phyloP scores from a whole-genome alignment of 1,140 invertebrate genomes.

The Trichonephila clavipes region DNA sequence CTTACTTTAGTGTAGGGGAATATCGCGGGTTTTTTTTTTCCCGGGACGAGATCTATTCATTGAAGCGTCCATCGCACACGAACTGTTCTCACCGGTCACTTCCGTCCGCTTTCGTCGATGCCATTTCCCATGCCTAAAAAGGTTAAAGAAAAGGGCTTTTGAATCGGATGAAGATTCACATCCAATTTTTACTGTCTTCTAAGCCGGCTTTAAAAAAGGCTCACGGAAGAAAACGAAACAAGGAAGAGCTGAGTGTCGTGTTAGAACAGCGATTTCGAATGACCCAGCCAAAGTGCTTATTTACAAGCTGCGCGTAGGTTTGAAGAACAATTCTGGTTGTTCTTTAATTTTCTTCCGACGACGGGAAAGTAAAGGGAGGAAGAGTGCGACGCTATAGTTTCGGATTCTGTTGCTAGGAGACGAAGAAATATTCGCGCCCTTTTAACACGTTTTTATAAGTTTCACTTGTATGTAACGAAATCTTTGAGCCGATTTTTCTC shows the following conservation, averaged over 20 bases:
- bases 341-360: slow-evolving; percentile 15
- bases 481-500: no score
- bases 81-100: background rate
- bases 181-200: background rate
- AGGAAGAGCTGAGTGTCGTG: background rate
- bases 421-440: background rate
- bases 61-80: background rate
- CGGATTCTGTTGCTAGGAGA: slow-evolving; percentile 8
- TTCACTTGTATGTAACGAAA: no score
- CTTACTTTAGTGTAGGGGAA: background rate
- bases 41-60: background rate
- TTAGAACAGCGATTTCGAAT: background rate
- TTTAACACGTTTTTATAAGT: no score
- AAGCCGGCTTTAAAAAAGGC: background rate
- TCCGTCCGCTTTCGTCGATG: background rate
- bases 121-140: slow-evolving; percentile 12
- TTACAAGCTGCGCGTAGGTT: background rate
- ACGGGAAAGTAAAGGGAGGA: background rate
- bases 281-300: background rate
- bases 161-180: background rate
- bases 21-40: background rate
- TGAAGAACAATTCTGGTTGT: background rate
- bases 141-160: background rate
- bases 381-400: background rate
- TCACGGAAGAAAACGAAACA: background rate